Conservation (phyloP, 2,113 vertebrate genomes). For the Onychorhynchus coronatus region DNA sequence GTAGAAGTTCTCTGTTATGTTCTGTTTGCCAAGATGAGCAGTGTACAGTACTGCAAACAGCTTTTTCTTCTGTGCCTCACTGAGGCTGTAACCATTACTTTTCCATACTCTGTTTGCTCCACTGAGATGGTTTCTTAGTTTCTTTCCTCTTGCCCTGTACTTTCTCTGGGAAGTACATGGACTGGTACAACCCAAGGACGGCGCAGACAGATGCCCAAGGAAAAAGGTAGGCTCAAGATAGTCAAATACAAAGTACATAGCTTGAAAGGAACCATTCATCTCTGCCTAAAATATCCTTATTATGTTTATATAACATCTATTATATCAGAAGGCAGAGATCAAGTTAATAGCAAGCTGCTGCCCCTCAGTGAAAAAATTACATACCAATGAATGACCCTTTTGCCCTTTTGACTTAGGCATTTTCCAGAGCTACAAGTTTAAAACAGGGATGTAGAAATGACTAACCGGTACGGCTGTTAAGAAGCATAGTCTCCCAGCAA, state of each 20-base stretch:
- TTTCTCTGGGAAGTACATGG: neutral
- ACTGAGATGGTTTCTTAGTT: neutral
- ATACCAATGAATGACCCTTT: neutral
- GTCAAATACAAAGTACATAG: neutral
- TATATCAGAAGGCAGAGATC: neutral
- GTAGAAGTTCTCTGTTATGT: neutral
- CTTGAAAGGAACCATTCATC: neutral
- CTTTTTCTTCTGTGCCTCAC: neutral
- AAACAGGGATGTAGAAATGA: neutral
- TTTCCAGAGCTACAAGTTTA: neutral
- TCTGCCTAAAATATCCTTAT: neutral
- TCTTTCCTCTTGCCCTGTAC: neutral
- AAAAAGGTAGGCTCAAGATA: neutral
- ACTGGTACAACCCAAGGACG: neutral
- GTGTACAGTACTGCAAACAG: neutral
- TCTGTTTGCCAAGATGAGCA: rapidly evolving
- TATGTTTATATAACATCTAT: too few relatives aligned
- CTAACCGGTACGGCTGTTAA: neutral
- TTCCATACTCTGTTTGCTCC: neutral
- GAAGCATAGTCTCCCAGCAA: neutral
- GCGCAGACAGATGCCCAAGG: neutral
- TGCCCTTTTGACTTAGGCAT: neutral
- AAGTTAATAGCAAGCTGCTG: neutral
- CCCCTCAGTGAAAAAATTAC: neutral
- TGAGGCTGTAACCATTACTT: neutral